Base-by-base conservation (phyloP, 2,888 invertebrate species). In the Cancer borealis region DNA sequence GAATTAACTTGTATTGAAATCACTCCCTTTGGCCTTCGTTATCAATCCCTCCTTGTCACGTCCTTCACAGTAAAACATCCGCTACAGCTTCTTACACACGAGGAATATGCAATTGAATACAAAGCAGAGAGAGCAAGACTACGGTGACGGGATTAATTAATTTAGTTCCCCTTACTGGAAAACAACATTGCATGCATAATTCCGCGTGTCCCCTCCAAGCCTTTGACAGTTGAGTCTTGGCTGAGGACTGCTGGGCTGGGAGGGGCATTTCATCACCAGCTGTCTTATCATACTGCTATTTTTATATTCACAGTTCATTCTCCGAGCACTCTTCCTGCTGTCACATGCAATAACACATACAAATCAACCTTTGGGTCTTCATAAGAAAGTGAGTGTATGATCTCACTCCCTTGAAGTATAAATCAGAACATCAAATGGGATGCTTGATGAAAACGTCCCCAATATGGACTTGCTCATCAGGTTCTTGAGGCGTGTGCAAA, bases 61-160 rank as follows among this genome's bases (percentile, higher is more conserved):
- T 30, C 79, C 8, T 5, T 14, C 73, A 73, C n/a, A 21, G 21
- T 73, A n/a, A 73, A 79, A 79, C 30, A 79, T 8, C 30, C 26
- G 30, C 79, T 30, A 30, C 26, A 79, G 79, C 79, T 30, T 79
- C 79, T 79, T 30, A 79, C 26, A 79, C 79, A 6, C 5, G 79
- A 79, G 21, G 14, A 6, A 30, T 30, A 30, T 79, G 26, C 79
- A 79, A 79, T 26, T n/a, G n/a, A 66, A 66, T 66, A 66, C n/a
- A 66, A 21, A 21, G 12, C 10, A 54, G 54, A 54, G 54, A 54
- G 54, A 54, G 54, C 54, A 79, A 17, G 21, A 79, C 10, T n/a
- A 79, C 79, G 30, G 79, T 79, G 30, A 79, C 79, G 79, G 79
- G 79, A 79, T 79, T 79, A 79, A 79, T 79, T 79, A 79, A 79